Conservation (phyloP, 2,888 invertebrate genomes). For the Drosophila subquinaria region DNA sequence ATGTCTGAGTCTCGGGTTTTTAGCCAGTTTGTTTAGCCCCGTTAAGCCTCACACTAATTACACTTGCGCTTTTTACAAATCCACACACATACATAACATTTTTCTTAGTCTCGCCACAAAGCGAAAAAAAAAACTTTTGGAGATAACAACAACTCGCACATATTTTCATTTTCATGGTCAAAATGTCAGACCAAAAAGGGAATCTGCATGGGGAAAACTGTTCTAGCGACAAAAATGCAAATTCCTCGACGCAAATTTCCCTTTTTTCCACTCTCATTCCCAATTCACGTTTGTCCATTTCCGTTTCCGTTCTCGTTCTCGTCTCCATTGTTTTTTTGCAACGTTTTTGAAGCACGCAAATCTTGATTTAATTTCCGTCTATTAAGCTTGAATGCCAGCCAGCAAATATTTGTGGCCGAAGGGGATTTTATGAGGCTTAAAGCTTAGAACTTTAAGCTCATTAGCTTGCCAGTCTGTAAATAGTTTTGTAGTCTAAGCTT, state of each 20-base stretch:
- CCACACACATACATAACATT: conserved; percentile 52
- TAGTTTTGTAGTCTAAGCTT: not conserved
- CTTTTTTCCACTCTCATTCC: conserved; percentile 16
- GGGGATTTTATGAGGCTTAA: conserved; percentile 23
- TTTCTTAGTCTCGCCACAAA: conserved; percentile 70
- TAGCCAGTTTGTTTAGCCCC: conserved; percentile 71
- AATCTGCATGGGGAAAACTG: conserved; percentile 5
- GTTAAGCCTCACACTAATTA: conserved; percentile 77
- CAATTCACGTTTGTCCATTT: conserved; percentile 36
- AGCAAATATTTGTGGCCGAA: conserved; percentile 63
- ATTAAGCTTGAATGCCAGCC: conserved; percentile 59
- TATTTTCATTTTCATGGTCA: conserved; percentile 77
- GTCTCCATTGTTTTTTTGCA: conserved; percentile 12
- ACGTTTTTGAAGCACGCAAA: conserved; percentile 54
- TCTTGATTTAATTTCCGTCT: conserved; percentile 77
- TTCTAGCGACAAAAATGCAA: conserved; percentile 68
- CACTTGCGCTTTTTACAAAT: conserved; percentile 76
- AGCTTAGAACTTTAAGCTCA: conserved; percentile 33
- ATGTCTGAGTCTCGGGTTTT: conserved; percentile 9
- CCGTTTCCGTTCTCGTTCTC: conserved; percentile 39
- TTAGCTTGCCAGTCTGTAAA: conserved; percentile 5
- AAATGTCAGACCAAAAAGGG: conserved; percentile 50
- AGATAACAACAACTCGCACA: conserved; percentile 48
- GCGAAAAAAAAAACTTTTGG: conserved; percentile 5
- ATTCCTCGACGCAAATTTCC: conserved; percentile 58